Conservation (phyloP, 2,113 vertebrate species). For the Syrmaticus mikado region DNA sequence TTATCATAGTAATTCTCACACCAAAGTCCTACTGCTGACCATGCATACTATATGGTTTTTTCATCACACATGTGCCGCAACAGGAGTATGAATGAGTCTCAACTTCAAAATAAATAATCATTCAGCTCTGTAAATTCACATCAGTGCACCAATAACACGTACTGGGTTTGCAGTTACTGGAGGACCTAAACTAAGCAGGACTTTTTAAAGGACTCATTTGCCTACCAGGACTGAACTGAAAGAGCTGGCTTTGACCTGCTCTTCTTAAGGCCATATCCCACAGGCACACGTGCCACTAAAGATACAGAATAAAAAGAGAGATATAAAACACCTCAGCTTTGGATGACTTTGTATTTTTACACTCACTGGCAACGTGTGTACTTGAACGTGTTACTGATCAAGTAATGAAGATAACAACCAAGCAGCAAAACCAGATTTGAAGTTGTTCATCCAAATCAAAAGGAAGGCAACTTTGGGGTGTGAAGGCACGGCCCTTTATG, state of each 20-base stretch:
- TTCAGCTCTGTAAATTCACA: neutral
- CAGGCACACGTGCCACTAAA: rapidly evolving
- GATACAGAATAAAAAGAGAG: neutral
- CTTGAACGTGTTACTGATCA: rapidly evolving
- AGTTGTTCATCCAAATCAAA: neutral
- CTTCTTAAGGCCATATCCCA: neutral
- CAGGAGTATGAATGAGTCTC: rapidly evolving
- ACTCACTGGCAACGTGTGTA: rapidly evolving
- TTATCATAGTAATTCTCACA: neutral
- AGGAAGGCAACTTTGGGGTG: neutral
- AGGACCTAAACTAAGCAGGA: neutral
- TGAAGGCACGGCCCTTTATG: neutral
- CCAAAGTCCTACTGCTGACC: neutral
- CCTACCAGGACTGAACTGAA: neutral
- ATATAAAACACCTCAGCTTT: neutral
- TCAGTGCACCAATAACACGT: neutral
- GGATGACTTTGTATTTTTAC: neutral
- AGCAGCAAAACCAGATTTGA: neutral
- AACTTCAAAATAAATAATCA: neutral
- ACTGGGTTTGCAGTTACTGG: neutral
- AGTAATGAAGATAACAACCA: neutral
- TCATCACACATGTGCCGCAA: neutral
- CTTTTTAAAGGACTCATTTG: neutral
- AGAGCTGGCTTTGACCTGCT: neutral
- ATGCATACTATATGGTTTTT: rapidly evolving